Percentiles rank a stretch among this genome's conserved stretches.
phyloP scores from a whole-genome alignment of 1,140 invertebrate genomes.

The Cotesia chilonis region DNA sequence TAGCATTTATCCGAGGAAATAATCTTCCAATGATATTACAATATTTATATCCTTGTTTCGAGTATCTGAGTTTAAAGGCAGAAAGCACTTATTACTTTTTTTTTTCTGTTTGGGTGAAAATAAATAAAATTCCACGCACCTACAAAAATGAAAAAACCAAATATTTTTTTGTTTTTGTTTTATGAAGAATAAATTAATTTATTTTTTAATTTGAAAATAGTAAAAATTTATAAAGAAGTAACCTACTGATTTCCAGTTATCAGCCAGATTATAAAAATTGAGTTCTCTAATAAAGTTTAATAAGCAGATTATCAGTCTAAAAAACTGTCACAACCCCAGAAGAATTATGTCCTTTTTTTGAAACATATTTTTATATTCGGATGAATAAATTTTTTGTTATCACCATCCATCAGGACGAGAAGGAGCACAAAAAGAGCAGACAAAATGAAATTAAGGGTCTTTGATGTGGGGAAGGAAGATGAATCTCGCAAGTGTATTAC shows the following conservation, averaged over 20 bases:
- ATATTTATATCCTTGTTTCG: slow-evolving; percentile 12
- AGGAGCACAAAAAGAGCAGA: slow-evolving; percentile 24
- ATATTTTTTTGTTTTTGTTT: neutral
- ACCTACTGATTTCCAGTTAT: no score
- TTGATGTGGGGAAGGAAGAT: slow-evolving; percentile 44
- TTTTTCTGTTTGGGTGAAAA: no score
- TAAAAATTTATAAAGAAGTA: no score
- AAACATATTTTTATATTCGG: no score
- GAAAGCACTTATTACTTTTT: neutral
- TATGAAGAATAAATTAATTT: no score
- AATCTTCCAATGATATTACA: slow-evolving; percentile 28
- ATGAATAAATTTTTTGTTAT: slow-evolving; percentile 14
- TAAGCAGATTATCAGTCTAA: neutral
- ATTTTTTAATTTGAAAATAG: no score
- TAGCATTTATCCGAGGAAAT: slow-evolving; percentile 7
- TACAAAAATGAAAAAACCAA: no score
- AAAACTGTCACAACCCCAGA: no score
- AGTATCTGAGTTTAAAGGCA: neutral
- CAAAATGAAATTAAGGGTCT: slow-evolving; percentile 36
- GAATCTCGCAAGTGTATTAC: slow-evolving; percentile 27
- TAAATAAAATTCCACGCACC: no score
- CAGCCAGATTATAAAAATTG: no score
- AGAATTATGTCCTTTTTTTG: no score
- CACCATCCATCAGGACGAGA: slow-evolving; percentile 20
- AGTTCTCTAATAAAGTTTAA: neutral